A percentile compares a stretch with the other conserved stretches of the same genome.
Evolutionary conservation across 1,140 invertebrate species (phyloP).

Genomic region (Papilio polyxenes): DNA sequence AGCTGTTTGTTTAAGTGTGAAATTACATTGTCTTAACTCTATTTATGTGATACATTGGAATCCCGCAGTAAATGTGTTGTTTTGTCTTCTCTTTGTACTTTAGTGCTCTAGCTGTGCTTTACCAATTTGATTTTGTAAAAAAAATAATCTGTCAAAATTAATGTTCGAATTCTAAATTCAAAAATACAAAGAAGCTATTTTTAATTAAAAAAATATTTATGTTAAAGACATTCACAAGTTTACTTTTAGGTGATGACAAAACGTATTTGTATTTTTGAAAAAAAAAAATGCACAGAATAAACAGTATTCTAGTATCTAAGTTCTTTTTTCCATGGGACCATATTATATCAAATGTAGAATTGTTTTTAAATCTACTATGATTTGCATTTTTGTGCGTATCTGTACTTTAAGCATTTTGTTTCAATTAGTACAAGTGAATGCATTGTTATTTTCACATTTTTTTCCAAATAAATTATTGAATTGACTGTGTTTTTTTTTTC

Average conservation of each 20-base stretch:
- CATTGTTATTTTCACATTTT: conserved; percentile 27
- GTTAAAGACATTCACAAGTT: background rate
- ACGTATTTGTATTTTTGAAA: background rate
- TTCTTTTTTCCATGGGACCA: conserved; percentile 9
- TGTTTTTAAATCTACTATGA: background rate
- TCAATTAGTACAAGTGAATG: background rate
- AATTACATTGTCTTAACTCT: too few relatives aligned
- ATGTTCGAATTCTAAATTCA: too few relatives aligned
- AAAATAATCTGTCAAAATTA: too few relatives aligned
- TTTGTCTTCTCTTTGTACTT: too few relatives aligned
- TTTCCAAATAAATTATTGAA: conserved; percentile 6
- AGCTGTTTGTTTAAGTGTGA: too few relatives aligned
- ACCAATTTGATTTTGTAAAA: too few relatives aligned
- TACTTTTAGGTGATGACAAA: background rate
- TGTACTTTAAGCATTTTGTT: conserved; percentile 10
- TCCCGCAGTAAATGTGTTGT: too few relatives aligned
- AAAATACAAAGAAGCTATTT: background rate
- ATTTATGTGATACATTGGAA: too few relatives aligned
- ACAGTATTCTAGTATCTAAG: conserved; percentile 24
- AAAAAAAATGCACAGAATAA: background rate
- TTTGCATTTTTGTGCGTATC: conserved; percentile 13
- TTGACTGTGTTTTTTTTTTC: background rate
- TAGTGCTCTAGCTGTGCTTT: too few relatives aligned
- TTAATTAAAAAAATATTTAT: background rate
- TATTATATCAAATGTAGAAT: background rate